Percentiles rank a stretch among this genome's conserved stretches.
These are phyloP conservation scores for Amphimallon solstitiale DNA, from an alignment of 2,888 invertebrate genomes.

Conservation along the genomic window DNA sequence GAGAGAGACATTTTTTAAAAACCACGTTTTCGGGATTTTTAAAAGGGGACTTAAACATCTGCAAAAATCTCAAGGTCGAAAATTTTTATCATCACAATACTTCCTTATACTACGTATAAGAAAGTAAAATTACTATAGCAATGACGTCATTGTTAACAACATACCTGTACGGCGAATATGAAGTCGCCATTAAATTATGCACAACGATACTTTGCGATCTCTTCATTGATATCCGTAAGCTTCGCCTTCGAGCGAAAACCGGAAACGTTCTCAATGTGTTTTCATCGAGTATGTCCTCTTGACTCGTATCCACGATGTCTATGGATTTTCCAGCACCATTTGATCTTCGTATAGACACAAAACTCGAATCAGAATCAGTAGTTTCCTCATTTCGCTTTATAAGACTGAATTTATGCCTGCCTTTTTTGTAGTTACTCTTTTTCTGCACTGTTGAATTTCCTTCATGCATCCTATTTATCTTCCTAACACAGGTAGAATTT, in stretches of 20 bases:
- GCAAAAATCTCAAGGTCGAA: too few species aligned
- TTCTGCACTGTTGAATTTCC: neutral
- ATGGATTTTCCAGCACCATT: neutral
- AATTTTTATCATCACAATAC: too few species aligned
- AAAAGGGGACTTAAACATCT: too few species aligned
- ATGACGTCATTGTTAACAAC: too few species aligned
- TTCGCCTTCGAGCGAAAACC: slow-evolving; percentile 6
- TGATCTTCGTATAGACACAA: neutral
- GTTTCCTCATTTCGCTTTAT: neutral
- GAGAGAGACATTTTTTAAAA: too few species aligned
- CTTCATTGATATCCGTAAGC: slow-evolving; percentile 14
- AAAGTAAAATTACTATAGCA: too few species aligned
- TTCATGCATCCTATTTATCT: neutral
- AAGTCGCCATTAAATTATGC: too few species aligned
- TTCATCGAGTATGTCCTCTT: slow-evolving; percentile 6
- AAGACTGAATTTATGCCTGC: slow-evolving; percentile 3
- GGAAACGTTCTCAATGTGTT: slow-evolving; percentile 12
- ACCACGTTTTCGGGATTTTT: too few species aligned
- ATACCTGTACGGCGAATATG: too few species aligned
- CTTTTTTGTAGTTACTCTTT: neutral
- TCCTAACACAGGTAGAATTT: neutral
- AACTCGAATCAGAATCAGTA: neutral
- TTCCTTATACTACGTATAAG: too few species aligned
- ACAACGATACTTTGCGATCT: neutral
- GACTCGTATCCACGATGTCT: slow-evolving; percentile 16